Evolutionary conservation across 2,113 vertebrate genomes (phyloP).

Genomic region (Osmerus mordax): DNA sequence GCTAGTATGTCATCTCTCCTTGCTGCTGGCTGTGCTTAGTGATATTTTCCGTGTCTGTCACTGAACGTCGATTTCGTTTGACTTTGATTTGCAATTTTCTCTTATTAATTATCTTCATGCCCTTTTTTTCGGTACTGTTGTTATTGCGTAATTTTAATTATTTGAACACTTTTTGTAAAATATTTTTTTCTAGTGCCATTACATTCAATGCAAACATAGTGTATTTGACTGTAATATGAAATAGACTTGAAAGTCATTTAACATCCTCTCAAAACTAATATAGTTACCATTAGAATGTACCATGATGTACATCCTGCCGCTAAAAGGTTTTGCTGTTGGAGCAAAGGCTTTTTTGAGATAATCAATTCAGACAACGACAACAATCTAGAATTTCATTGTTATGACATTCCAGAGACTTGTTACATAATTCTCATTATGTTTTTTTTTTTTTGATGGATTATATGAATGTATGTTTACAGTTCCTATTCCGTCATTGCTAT

Average conservation of each 20-base stretch:
- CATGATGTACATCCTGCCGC: background rate
- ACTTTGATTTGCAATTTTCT: background rate
- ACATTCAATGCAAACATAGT: too few species aligned
- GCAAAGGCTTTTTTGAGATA: background rate
- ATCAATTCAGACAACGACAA: background rate
- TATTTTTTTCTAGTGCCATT: background rate
- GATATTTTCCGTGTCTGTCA: slow-evolving; percentile 43
- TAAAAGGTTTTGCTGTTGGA: background rate
- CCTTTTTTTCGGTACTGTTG: background rate
- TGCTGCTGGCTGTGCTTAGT: slow-evolving; percentile 65
- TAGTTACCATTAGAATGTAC: background rate
- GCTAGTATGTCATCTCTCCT: slow-evolving; percentile 36
- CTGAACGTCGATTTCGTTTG: slow-evolving; percentile 18
- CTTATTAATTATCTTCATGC: slow-evolving; percentile 1
- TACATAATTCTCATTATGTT: slow-evolving; percentile 24
- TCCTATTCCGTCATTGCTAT: slow-evolving; percentile 26
- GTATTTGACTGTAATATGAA: too few species aligned
- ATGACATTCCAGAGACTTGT: background rate
- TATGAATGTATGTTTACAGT: slow-evolving; percentile 60
- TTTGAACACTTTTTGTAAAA: background rate
- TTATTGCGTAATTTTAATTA: background rate
- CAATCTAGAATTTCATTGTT: background rate
- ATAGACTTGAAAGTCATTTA: background rate
- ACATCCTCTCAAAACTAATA: background rate
- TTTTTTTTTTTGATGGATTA: slow-evolving; percentile 48